Base-by-base conservation (phyloP, 2,113 vertebrate genomes). In the Campylorhamphus procurvoides region DNA sequence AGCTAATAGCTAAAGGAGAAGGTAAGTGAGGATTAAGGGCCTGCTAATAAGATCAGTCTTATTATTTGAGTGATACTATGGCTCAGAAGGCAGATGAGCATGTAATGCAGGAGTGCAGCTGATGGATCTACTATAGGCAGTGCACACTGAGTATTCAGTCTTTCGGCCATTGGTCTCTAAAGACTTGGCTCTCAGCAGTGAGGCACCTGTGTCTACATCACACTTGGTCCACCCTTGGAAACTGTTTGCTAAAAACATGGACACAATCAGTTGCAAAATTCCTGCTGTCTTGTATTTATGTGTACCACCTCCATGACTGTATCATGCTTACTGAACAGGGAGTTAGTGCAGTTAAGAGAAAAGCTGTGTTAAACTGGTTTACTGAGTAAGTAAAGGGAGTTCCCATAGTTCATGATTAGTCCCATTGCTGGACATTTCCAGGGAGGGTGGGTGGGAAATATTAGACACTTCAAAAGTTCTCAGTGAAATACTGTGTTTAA, bases 181-280 rank as follows among this genome's bases (percentile, higher is more conserved):
- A 58, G 37, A 18, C 10, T 29, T 10, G 1, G 9, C 52, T 37
- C 37, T 55, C 14, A 7, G 67, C 47, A 22, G 6, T 33, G 2
- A 79, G 17, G 42, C 14, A 37, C 35, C 47, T 25, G 3, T 27
- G 4, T 3, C 39, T 17, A 8, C 60, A 29, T 29, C 24, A 16
- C 7, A 4, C 24, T 0, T 5, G 5, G 50, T 17, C 40, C 0
- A 1, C 71, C 12, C 25, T 13, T 2, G 0, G 40, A 33, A 56
- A 15, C 16, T 24, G 47, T 24, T 90, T 2, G 1, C 35, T 40
- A 42, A 27, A 25, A 64, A 19, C 37, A 31, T 33, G 31, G 31
- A 18, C 9, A 16, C 9, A 10, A 12, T 0, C 2, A 83, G 35
- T 9, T 55, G 33, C 20, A 29, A 60, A 88, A 47, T 7, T 6